A percentile compares a stretch with the other conserved stretches of the same genome.
Conservation (phyloP, 2,113 vertebrate species). For the Mustelus asterias region DNA sequence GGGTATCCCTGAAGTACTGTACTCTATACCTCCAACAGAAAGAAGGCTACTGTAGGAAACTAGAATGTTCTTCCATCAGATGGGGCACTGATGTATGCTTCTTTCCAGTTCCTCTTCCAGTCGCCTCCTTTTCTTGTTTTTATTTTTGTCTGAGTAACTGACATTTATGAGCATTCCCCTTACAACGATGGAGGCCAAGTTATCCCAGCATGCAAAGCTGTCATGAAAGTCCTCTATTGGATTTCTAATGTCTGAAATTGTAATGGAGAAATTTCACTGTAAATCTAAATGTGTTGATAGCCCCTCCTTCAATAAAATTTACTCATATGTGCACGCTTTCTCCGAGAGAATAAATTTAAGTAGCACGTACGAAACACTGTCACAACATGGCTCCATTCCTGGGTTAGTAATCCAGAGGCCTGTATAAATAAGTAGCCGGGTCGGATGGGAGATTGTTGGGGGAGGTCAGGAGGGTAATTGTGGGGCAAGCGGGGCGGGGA, state of each 20-base stretch:
- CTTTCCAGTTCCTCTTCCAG: background rate
- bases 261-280: background rate
- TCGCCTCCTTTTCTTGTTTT: background rate
- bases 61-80: background rate
- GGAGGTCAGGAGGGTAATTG: too few relatives aligned
- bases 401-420: too few relatives aligned
- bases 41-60: background rate
- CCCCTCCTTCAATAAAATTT: background rate
- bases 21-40: background rate
- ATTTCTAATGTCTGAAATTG: background rate
- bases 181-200: background rate
- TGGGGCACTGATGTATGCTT: background rate
- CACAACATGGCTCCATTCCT: too few relatives aligned
- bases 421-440: too few relatives aligned
- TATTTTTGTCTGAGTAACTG: background rate
- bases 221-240: background rate
- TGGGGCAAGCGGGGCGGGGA: too few relatives aligned
- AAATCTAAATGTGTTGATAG: background rate
- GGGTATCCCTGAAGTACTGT: background rate
- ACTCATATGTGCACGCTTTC: background rate
- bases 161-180: background rate
- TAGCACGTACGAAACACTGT: background rate
- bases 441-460: too few relatives aligned
- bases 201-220: background rate
- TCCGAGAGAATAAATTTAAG: background rate